phyloP scores from a whole-genome alignment of 2,797 vertebrate genomes.

The Falco novaeseelandiae region DNA sequence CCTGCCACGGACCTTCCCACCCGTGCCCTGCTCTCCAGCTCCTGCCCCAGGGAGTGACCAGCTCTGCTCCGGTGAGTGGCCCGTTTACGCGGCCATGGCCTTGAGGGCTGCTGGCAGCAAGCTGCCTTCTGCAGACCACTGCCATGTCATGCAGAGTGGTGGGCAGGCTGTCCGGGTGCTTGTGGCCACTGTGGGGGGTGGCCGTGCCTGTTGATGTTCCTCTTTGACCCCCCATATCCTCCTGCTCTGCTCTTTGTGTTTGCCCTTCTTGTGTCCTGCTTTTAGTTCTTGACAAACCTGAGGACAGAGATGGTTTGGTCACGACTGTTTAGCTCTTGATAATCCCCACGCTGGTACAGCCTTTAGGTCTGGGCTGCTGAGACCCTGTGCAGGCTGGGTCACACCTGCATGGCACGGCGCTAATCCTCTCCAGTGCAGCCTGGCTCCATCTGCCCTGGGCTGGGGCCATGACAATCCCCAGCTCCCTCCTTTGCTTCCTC shows the following conservation, averaged over 20 bases:
- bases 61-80: not conserved
- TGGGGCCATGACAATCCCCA: not conserved
- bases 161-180: fast-evolving
- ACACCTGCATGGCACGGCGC: not conserved
- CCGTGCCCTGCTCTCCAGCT: not conserved
- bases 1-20: not conserved
- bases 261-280: not conserved
- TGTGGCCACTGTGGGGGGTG: not conserved
- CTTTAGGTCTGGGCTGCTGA: not conserved
- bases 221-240: not conserved
- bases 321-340: not conserved
- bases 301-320: not conserved
- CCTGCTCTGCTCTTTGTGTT: not conserved
- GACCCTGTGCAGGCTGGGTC: not conserved
- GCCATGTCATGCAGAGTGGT: fast-evolving
- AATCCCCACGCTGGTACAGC: fast-evolving
- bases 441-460: not conserved
- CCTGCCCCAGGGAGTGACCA: not conserved
- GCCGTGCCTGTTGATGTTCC: not conserved
- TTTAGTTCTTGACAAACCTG: not conserved
- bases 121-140: not conserved
- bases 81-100: fast-evolving
- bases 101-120: not conserved
- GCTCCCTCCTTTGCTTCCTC: not conserved
- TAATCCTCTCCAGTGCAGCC: fast-evolving